Conservation (phyloP, 1,140 invertebrate genomes). For the Pseudobourletiella spinata region DNA sequence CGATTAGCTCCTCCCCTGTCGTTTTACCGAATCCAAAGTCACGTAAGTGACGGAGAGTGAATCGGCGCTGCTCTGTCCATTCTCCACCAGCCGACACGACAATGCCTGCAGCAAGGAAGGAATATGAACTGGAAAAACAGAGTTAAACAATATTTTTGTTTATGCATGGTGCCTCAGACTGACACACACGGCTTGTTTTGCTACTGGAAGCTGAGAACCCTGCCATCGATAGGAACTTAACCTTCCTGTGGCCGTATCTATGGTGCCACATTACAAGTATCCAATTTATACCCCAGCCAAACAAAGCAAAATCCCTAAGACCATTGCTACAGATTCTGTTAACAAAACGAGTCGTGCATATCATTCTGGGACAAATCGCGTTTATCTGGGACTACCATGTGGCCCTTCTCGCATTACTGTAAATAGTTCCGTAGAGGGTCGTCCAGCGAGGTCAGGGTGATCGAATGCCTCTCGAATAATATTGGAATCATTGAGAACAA, state of each 20-base stretch:
- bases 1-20: constrained; percentile 46
- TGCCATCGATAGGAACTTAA: too few relatives aligned
- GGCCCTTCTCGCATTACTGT: background rate
- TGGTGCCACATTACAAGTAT: constrained; percentile 38
- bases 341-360: too few relatives aligned
- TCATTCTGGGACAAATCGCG: too few relatives aligned
- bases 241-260: constrained; percentile 40
- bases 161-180: too few relatives aligned
- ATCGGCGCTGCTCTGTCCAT: constrained; percentile 44
- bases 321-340: too few relatives aligned
- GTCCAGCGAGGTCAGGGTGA: background rate
- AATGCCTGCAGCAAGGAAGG: too few relatives aligned
- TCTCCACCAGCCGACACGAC: too few relatives aligned
- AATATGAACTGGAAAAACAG: too few relatives aligned
- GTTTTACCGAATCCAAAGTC: constrained; percentile 42
- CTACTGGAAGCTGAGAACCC: too few relatives aligned
- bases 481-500: too few relatives aligned
- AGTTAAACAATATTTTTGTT: too few relatives aligned
- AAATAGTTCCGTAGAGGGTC: background rate
- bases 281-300: background rate
- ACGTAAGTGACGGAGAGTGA: constrained; percentile 39
- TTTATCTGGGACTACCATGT: background rate
- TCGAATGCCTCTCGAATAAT: constrained; percentile 6
- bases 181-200: too few relatives aligned
- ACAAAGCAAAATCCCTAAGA: background rate